Evolutionary conservation across 2,888 invertebrate genomes (phyloP).

Genomic region (Myopa tessellatipennis): DNA sequence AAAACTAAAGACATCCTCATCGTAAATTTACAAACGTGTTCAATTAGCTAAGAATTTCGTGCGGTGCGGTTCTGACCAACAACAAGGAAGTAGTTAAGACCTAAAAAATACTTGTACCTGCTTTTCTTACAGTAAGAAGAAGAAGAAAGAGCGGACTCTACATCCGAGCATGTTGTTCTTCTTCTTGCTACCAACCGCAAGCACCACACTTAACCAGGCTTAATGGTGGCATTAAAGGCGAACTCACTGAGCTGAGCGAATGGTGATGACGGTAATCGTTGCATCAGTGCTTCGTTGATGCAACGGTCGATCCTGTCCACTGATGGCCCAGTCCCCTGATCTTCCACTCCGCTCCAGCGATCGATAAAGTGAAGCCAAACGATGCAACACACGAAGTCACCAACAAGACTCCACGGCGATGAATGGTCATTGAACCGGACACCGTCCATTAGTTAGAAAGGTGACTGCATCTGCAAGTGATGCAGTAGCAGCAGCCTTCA

Average conservation of each 20-base stretch:
- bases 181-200: not conserved
- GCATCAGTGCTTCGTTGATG: not conserved
- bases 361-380: too few relatives aligned
- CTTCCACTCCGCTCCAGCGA: too few relatives aligned
- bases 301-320: not conserved
- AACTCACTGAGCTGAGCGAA: not conserved
- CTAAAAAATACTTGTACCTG: constrained; percentile 1
- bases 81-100: constrained; percentile 30
- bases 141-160: not conserved
- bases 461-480: too few relatives aligned
- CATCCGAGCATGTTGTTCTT: too few relatives aligned
- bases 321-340: not conserved
- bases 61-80: not conserved
- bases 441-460: not conserved
- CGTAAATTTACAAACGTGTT: not conserved
- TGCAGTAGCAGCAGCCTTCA: not conserved
- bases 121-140: not conserved
- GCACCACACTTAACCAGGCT: not conserved
- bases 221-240: not conserved
- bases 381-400: too few relatives aligned
- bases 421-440: constrained; percentile 32
- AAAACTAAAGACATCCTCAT: too few relatives aligned
- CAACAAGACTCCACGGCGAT: not conserved
- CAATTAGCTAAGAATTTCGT: constrained; percentile 28
- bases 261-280: not conserved